A percentile compares a stretch with the other conserved stretches of the same genome.
These are phyloP conservation scores for Hemichromis elongatus DNA, from an alignment of 2,113 vertebrate genomes.

Conservation along the genomic window DNA sequence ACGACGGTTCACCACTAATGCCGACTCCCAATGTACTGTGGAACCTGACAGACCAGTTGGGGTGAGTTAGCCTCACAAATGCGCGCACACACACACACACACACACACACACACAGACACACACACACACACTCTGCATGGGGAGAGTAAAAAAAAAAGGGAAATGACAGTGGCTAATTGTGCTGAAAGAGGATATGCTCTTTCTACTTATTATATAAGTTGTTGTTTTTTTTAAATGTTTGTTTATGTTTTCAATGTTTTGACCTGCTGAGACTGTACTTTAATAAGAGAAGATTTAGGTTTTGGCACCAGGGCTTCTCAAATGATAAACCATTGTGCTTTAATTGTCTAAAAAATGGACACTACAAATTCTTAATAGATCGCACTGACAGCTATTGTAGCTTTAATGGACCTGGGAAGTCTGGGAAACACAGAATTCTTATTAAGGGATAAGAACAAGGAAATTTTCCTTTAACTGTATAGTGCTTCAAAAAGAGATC, in stretches of 20 bases:
- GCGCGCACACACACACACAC: not conserved
- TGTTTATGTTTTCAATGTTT: not conserved
- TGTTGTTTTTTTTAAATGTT: not conserved
- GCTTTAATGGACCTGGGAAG: not conserved
- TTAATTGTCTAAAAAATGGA: not conserved
- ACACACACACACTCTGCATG: rapidly evolving
- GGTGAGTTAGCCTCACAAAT: slow-evolving; percentile 72
- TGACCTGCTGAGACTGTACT: not conserved
- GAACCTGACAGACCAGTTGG: slow-evolving; percentile 90
- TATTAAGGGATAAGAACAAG: not conserved
- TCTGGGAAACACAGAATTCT: not conserved
- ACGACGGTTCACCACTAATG: slow-evolving; percentile 92
- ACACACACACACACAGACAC: not conserved
- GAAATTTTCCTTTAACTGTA: not conserved
- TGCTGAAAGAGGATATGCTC: not conserved
- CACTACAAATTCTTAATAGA: not conserved
- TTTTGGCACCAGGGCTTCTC: not conserved
- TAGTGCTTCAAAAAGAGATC: not conserved
- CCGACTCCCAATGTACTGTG: slow-evolving; percentile 87
- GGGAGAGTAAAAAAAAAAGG: not conserved
- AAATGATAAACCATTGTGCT: not conserved
- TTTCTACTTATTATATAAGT: not conserved
- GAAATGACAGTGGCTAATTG: not conserved
- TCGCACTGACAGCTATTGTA: not conserved
- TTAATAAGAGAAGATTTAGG: not conserved